Percentiles rank a stretch among this genome's conserved stretches.
phyloP scores from a whole-genome alignment of 92 coral and sea anemone genomes.

The Parazoanthus swiftii region DNA sequence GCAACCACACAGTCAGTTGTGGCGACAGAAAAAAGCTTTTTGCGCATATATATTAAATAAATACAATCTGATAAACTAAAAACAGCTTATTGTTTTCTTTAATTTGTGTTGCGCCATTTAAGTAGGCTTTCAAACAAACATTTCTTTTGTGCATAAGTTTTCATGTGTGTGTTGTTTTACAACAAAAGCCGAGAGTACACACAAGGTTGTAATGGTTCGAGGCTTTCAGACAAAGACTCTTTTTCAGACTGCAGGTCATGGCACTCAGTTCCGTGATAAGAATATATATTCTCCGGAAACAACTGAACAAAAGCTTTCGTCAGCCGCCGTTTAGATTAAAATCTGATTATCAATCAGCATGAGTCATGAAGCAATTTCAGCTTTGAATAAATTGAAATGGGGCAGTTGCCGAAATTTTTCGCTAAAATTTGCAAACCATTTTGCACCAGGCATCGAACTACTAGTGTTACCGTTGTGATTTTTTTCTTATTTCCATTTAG shows the following conservation, averaged over 20 bases:
- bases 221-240: constrained; percentile 18
- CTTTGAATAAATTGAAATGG: constrained; percentile 4
- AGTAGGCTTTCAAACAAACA: constrained; percentile 23
- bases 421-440: background rate
- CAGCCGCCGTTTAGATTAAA: constrained; percentile 1
- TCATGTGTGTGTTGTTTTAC: constrained; percentile 10
- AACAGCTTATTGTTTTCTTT: constrained; percentile 9
- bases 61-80: constrained; percentile 20
- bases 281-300: constrained; percentile 25
- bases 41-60: constrained; percentile 16
- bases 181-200: constrained; percentile 22
- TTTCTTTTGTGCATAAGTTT: constrained; percentile 19
- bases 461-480: background rate
- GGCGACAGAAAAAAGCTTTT: constrained; percentile 4
- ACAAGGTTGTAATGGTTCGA: background rate
- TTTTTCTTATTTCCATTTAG: background rate
- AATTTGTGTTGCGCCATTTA: constrained; percentile 10
- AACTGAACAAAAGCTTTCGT: constrained; percentile 31
- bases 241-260: constrained; percentile 29
- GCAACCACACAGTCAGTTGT: background rate
- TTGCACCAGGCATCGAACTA: background rate
- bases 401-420: background rate
- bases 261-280: constrained; percentile 29
- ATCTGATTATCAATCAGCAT: constrained; percentile 26
- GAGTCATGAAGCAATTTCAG: background rate